These are phyloP conservation scores for Parazoanthus darwini DNA, from an alignment of 92 coral and sea anemone species.

Conservation along the genomic window DNA sequence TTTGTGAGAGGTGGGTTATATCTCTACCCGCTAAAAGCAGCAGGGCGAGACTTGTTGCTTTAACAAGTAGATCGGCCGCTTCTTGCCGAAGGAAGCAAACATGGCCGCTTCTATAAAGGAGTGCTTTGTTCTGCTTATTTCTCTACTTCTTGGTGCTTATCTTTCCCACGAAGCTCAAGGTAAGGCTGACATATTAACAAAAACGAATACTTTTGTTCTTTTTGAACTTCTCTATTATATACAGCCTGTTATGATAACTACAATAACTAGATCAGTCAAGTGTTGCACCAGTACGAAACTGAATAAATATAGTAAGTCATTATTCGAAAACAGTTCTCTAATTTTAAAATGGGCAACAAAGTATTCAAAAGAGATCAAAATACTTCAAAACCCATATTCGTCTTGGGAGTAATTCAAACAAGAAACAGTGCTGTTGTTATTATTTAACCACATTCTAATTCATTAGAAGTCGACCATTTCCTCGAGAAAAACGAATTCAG, in stretches of 20 bases:
- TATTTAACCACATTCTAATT: too few relatives aligned
- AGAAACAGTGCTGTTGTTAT: too few relatives aligned
- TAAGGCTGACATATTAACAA: not conserved
- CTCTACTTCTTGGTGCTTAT: conserved; percentile 7
- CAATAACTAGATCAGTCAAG: not conserved
- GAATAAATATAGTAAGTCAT: not conserved
- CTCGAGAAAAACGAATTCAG: not conserved
- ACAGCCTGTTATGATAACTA: not conserved
- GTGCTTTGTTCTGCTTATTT: conserved; percentile 14
- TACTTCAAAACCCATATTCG: too few relatives aligned
- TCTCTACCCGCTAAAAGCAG: not conserved
- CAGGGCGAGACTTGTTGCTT: not conserved
- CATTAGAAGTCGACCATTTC: not conserved
- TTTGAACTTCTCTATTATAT: not conserved
- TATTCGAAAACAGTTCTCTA: not conserved
- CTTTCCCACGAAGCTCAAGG: conserved; percentile 14
- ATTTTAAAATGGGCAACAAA: not conserved
- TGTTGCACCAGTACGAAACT: not conserved
- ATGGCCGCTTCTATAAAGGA: conserved; percentile 39
- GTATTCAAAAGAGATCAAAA: not conserved
- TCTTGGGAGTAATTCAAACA: too few relatives aligned
- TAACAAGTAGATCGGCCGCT: conserved; percentile 36
- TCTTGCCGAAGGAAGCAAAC: conserved; percentile 39
- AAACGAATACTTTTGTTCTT: not conserved
- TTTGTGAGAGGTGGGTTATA: conserved; percentile 1